phyloP scores from a whole-genome alignment of 1,140 invertebrate species.

The Drosophila equinoxialis region DNA sequence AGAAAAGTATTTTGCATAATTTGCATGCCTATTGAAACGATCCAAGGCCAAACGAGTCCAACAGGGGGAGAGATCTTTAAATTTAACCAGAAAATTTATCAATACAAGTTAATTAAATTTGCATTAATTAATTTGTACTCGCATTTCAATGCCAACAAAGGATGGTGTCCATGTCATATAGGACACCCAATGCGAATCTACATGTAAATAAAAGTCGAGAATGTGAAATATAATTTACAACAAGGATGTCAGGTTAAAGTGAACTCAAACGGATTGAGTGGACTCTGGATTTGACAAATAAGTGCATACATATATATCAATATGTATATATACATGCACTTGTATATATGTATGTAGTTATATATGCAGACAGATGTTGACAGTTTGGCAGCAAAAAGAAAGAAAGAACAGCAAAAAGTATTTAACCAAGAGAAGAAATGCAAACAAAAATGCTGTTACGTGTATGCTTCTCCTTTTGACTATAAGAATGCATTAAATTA shows the following conservation, averaged over 20 bases:
- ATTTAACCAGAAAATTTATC: conserved; percentile 19
- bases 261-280: conserved; percentile 29
- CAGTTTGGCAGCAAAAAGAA: conserved; percentile 33
- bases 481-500: not conserved
- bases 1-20: conserved; percentile 61
- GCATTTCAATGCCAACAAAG: conserved; percentile 37
- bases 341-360: not conserved
- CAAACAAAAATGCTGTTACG: conserved; percentile 39
- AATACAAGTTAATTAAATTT: conserved; percentile 62
- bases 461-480: conserved; percentile 17
- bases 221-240: conserved; percentile 50
- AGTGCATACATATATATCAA: conserved; percentile 16
- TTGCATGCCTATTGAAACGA: conserved; percentile 40
- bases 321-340: not conserved
- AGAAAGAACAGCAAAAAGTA: conserved; percentile 33
- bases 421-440: conserved; percentile 20
- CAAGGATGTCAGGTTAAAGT: conserved; percentile 57
- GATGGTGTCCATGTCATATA: conserved; percentile 33
- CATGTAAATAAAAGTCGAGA: not conserved
- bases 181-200: not conserved
- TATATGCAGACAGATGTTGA: conserved; percentile 52
- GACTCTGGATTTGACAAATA: conserved; percentile 58
- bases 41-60: conserved; percentile 50
- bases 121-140: conserved; percentile 39
- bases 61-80: not conserved